A percentile compares a stretch with the other conserved stretches of the same genome.
Conservation (phyloP, 2,888 invertebrate genomes). For the Imbricaverruca yamaguchii region DNA sequence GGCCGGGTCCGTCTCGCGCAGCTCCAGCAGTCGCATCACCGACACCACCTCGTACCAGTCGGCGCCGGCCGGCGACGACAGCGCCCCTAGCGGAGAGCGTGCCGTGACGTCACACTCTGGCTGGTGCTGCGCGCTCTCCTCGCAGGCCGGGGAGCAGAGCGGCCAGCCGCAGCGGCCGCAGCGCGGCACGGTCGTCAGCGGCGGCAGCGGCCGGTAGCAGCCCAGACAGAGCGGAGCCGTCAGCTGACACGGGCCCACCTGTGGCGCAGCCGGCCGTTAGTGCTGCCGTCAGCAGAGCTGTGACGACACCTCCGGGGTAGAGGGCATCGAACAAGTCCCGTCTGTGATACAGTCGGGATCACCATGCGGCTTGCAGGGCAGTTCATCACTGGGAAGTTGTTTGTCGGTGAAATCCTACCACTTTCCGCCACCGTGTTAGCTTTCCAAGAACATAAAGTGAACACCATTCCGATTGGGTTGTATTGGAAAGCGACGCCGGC, state of each 20-base stretch:
- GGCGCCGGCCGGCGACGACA: not conserved
- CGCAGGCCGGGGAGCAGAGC: conserved; percentile 30
- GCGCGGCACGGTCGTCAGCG: conserved; percentile 27
- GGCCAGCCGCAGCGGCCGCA: conserved; percentile 32
- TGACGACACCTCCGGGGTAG: no score
- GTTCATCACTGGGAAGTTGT: no score
- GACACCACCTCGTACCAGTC: not conserved
- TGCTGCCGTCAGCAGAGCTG: no score
- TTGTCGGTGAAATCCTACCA: no score
- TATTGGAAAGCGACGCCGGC: no score
- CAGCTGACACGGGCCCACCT: conserved; percentile 31
- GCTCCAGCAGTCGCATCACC: not conserved
- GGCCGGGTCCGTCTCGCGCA: conserved; percentile 9
- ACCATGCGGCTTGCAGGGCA: no score
- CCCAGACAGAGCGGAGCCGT: conserved; percentile 33
- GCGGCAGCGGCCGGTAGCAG: conserved; percentile 30
- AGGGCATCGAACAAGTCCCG: no score
- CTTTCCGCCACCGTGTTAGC: no score
- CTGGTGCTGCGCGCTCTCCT: conserved; percentile 29
- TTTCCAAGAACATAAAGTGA: no score
- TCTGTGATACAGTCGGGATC: no score
- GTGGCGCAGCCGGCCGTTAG: not conserved
- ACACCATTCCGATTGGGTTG: no score
- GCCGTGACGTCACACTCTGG: conserved; percentile 30
- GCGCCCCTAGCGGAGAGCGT: not conserved